Evolutionary conservation across 2,797 vertebrate genomes (phyloP).

Genomic region (Catamblyrhynchus diadema): DNA sequence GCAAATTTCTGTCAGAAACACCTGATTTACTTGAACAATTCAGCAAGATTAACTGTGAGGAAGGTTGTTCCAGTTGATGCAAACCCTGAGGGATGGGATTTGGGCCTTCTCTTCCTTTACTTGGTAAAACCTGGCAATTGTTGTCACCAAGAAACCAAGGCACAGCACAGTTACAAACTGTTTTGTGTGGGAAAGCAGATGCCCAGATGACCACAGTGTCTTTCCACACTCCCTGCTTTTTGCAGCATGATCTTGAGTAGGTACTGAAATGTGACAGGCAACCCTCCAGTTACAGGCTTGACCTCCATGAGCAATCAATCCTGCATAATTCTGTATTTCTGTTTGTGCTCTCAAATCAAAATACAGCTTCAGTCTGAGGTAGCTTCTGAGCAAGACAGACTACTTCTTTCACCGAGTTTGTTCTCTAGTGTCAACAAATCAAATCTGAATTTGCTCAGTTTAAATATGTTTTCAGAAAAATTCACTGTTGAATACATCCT

Average conservation of each 20-base stretch:
- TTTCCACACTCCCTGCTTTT: not conserved
- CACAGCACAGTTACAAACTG: not conserved
- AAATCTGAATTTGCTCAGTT: conserved; percentile 1
- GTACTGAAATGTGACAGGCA: not conserved
- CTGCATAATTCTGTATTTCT: not conserved
- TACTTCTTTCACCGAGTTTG: not conserved
- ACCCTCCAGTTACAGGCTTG: not conserved
- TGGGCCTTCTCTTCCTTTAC: not conserved
- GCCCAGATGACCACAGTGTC: not conserved
- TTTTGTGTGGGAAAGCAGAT: not conserved
- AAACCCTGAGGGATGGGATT: not conserved
- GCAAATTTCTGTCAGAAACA: not conserved
- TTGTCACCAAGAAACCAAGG: not conserved
- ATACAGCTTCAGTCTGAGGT: not conserved
- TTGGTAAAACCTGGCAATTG: not conserved
- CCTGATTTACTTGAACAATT: not conserved
- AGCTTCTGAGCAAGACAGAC: not conserved
- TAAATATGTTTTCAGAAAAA: conserved; percentile 29
- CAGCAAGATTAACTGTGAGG: not conserved
- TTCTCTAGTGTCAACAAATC: conserved; percentile 4
- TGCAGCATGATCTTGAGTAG: not conserved
- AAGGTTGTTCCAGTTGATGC: not conserved
- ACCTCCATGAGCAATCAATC: not conserved
- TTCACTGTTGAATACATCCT: not conserved
- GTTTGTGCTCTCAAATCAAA: not conserved